phyloP scores from a whole-genome alignment of 2,113 vertebrate genomes.

The Camelus dromedarius region DNA sequence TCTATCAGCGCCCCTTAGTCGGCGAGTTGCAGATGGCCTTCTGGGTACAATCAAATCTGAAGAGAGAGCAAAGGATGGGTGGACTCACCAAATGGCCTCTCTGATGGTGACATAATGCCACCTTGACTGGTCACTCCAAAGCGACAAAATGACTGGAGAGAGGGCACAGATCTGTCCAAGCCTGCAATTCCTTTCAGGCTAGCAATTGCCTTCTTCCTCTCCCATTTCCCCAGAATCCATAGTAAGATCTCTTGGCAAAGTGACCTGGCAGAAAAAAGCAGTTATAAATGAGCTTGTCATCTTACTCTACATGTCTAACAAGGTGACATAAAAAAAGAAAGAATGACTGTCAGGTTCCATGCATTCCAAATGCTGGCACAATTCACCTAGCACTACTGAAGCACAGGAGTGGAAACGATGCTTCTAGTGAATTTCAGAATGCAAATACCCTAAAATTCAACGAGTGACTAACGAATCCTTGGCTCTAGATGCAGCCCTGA shows the following conservation, averaged over 20 bases:
- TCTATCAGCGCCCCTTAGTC: slow-evolving; percentile 72
- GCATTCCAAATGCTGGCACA: slow-evolving; percentile 32
- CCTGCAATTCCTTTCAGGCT: slow-evolving; percentile 88
- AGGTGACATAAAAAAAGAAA: slow-evolving; percentile 49
- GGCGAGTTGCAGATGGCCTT: slow-evolving; percentile 12
- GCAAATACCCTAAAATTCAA: slow-evolving; percentile 51
- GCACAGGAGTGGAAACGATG: rapidly evolving
- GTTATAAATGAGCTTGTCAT: slow-evolving; percentile 63
- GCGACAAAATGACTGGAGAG: slow-evolving; percentile 84
- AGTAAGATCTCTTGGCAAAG: slow-evolving; percentile 94
- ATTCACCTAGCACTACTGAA: not conserved
- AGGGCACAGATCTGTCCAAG: slow-evolving; percentile 77
- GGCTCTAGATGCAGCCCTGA: slow-evolving; percentile 37
- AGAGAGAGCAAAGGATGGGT: not conserved
- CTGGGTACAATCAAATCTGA: slow-evolving; percentile 2
- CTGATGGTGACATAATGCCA: slow-evolving; percentile 86
- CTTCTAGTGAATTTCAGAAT: slow-evolving; percentile 26
- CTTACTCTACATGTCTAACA: slow-evolving; percentile 23
- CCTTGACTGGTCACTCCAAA: slow-evolving; percentile 90
- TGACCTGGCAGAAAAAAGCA: slow-evolving; percentile 86
- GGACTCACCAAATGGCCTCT: slow-evolving; percentile 89
- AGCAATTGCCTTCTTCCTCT: slow-evolving; percentile 82
- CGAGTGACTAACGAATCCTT: slow-evolving; percentile 25
- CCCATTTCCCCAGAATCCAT: slow-evolving; percentile 92
- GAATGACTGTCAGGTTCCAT: slow-evolving; percentile 47